Evolutionary conservation across 2,888 invertebrate genomes (phyloP), one percentile per base, ranked within the genome.

Genomic region (Darwinula stevensoni): DNA sequence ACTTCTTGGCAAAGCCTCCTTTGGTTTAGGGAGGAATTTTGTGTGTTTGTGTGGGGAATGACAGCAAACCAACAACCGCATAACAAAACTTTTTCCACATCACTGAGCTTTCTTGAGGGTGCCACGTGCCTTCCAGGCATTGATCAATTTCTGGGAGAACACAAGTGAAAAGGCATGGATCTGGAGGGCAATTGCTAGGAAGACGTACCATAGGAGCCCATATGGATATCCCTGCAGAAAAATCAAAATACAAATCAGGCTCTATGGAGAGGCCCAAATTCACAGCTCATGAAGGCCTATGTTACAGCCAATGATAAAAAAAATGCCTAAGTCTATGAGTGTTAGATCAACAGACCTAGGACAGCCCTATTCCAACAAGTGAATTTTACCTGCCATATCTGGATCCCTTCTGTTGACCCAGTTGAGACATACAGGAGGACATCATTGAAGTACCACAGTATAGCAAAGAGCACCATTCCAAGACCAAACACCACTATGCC

Each of bases 201-300:
- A 88, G 36, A 70, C 72, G 50, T 78, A 82, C 86, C 84, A 86
- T 36, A 88, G 59, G 16, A 86, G 57, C 12, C 80, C 82, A 47
- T 84, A 76, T 0, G 88, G 86, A 49, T 74, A 71, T 12, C 69
- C 74, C 75, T 80, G 56, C 36, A 64, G 54, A 34, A 14, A 34
- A 33, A 36, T 51, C 36, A 38, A 36, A 31, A 37, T 13, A n/a
- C 22, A 18, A n/a, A 9, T 9, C 22, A 18, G 6, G 22, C n/a
- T 9, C 6, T 18, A 18, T 18, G 6, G 6, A 18, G 6, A 18
- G n/a, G n/a, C n/a, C n/a, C n/a, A n/a, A n/a, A n/a, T n/a, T n/a
- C n/a, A n/a, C n/a, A n/a, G n/a, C n/a, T 22, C 22, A 22, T 6
- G n/a, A 22, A 22, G 9, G 22, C 22, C 9, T 22, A 22, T 9